Percentiles rank a stretch among this genome's conserved stretches.
Evolutionary conservation across 1,140 invertebrate species (phyloP).

Genomic region (Zophobas atratus): DNA sequence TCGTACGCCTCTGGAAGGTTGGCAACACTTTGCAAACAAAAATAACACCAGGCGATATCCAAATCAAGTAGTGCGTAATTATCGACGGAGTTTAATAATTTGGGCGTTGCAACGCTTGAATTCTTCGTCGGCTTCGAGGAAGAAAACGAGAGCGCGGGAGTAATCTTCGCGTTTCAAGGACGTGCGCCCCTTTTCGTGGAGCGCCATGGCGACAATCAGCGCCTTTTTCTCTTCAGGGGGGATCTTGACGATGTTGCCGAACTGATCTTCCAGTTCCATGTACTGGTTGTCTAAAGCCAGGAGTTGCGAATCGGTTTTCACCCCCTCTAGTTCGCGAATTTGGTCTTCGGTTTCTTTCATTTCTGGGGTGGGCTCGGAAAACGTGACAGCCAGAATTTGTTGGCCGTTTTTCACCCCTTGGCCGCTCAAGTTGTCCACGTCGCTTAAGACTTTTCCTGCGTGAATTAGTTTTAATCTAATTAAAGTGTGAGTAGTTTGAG

Average conservation of each 20-base stretch:
- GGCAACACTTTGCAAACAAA: conserved; percentile 79
- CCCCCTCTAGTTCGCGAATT: conserved; percentile 69
- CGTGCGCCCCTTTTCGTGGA: conserved; percentile 83
- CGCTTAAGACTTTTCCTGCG: conserved; percentile 77
- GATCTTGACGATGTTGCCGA: conserved; percentile 79
- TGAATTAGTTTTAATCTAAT: conserved; percentile 79
- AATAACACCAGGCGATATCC: conserved; percentile 90
- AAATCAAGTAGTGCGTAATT: conserved; percentile 86
- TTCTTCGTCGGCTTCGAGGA: conserved; percentile 83
- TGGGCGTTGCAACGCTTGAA: conserved; percentile 79
- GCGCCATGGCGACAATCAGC: conserved; percentile 80
- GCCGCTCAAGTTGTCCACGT: conserved; percentile 68
- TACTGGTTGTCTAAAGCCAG: conserved; percentile 69
- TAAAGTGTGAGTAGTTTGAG: conserved; percentile 22
- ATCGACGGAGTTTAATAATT: conserved; percentile 80
- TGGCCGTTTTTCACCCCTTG: conserved; percentile 79
- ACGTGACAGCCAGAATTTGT: conserved; percentile 77
- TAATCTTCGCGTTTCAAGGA: conserved; percentile 78
- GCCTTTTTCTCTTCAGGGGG: conserved; percentile 78
- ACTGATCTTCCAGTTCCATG: conserved; percentile 81
- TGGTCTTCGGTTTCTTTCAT: conserved; percentile 62
- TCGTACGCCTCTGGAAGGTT: conserved; percentile 81
- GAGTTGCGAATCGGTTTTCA: conserved; percentile 72
- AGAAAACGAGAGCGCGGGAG: conserved; percentile 78
- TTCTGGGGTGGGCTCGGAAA: conserved; percentile 68